Evolutionary conservation across 2,797 vertebrate species (phyloP).

Genomic region (Acropternis orthonyx): DNA sequence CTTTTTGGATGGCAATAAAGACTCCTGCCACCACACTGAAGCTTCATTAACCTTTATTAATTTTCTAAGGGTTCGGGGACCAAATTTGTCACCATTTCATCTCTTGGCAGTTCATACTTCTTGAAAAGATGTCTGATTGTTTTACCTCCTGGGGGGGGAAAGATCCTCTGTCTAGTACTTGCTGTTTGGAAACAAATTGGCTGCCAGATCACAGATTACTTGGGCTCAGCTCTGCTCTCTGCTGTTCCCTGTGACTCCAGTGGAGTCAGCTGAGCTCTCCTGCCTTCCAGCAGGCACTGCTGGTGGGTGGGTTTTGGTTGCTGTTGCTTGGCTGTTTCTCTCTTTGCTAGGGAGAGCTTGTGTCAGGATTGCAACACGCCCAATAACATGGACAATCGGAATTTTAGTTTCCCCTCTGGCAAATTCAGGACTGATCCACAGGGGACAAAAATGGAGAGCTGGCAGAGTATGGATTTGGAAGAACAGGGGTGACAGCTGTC

Average conservation of each 20-base stretch:
- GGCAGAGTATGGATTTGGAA: neutral
- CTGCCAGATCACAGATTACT: constrained; percentile 26
- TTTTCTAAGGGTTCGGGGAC: constrained; percentile 34
- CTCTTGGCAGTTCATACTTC: constrained; percentile 8
- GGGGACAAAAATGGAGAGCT: neutral
- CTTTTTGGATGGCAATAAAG: constrained; percentile 25
- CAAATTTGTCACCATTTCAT: constrained; percentile 50
- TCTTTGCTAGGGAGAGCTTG: neutral
- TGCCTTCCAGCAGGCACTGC: neutral
- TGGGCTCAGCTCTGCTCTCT: neutral
- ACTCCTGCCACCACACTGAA: constrained; percentile 20
- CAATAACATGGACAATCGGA: neutral
- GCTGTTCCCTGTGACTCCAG: neutral
- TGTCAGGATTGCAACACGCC: neutral
- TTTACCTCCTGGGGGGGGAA: constrained; percentile 22
- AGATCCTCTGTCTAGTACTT: constrained; percentile 7
- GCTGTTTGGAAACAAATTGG: constrained; percentile 58
- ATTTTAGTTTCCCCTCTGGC: neutral
- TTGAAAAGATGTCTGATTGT: constrained; percentile 30
- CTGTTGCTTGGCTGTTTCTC: neutral
- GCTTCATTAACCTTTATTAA: constrained; percentile 66
- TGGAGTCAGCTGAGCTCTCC: constrained; percentile 9
- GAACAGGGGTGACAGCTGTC: neutral
- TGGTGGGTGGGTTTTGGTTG: neutral
- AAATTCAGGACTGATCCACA: neutral